A percentile compares a stretch with the other conserved stretches of the same genome.
These are phyloP conservation scores for Nycticryphes semicollaris DNA, from an alignment of 2,113 vertebrate genomes.

Conservation along the genomic window DNA sequence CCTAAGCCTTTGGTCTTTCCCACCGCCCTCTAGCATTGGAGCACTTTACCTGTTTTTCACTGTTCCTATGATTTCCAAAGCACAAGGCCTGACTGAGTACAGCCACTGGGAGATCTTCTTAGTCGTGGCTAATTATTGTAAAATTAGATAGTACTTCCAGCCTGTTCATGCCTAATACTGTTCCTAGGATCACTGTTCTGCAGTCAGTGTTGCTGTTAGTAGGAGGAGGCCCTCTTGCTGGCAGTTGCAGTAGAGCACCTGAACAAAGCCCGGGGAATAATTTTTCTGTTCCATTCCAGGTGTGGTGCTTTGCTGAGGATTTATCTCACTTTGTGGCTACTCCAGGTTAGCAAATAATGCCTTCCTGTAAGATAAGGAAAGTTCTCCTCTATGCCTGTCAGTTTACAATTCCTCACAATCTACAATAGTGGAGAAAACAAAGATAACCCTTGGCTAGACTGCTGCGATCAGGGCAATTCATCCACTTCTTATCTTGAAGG, in stretches of 20 bases:
- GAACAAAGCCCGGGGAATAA: not conserved
- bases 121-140: not conserved
- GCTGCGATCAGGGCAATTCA: not conserved
- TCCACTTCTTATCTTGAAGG: not conserved
- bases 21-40: not conserved
- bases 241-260: not conserved
- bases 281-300: not conserved
- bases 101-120: not conserved
- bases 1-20: not conserved
- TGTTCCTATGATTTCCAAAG: not conserved
- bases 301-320: not conserved
- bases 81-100: too few relatives aligned
- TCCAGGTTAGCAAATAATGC: not conserved
- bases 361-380: not conserved
- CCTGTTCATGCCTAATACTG: not conserved
- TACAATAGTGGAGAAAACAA: not conserved
- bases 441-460: not conserved
- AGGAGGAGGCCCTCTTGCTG: slow-evolving; percentile 40
- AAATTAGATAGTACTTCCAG: not conserved
- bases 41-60: not conserved
- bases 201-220: not conserved
- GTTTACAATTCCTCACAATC: not conserved
- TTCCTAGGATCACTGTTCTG: not conserved
- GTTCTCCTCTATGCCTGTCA: not conserved
- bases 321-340: not conserved